These are phyloP conservation scores for Pristiophorus japonicus DNA, from an alignment of 2,113 vertebrate genomes.

Conservation along the genomic window DNA sequence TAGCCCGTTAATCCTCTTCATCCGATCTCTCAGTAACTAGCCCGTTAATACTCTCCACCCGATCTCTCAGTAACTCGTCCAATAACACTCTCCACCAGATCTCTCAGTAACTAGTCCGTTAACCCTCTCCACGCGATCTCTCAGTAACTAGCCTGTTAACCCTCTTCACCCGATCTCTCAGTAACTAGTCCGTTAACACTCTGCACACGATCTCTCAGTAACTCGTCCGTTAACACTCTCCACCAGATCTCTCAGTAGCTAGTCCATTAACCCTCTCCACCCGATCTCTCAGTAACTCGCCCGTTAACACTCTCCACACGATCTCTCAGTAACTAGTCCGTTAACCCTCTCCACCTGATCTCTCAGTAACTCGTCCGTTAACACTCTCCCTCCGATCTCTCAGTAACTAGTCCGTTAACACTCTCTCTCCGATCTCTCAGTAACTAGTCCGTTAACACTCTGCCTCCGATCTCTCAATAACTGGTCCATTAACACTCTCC, in stretches of 20 bases:
- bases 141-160: not conserved
- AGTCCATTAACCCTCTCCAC: not conserved
- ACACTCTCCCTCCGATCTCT: not conserved
- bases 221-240: not conserved
- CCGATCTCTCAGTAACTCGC: not conserved
- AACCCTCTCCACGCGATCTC: not conserved
- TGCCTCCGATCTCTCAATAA: not conserved
- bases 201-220: not conserved
- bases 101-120: not conserved
- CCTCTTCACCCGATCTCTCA: not conserved
- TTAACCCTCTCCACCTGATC: slow-evolving; percentile 59
- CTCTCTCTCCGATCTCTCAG: not conserved
- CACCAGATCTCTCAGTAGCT: not conserved
- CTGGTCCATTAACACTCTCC: not conserved
- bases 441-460: not conserved
- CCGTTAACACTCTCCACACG: not conserved
- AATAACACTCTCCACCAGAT: not conserved
- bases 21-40: not conserved
- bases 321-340: not conserved
- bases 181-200: not conserved
- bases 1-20: not conserved
- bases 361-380: not conserved
- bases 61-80: not conserved
- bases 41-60: not conserved
- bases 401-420: not conserved